Conservation (phyloP, 2,888 invertebrate species). For the Stegana nigrithorax region DNA sequence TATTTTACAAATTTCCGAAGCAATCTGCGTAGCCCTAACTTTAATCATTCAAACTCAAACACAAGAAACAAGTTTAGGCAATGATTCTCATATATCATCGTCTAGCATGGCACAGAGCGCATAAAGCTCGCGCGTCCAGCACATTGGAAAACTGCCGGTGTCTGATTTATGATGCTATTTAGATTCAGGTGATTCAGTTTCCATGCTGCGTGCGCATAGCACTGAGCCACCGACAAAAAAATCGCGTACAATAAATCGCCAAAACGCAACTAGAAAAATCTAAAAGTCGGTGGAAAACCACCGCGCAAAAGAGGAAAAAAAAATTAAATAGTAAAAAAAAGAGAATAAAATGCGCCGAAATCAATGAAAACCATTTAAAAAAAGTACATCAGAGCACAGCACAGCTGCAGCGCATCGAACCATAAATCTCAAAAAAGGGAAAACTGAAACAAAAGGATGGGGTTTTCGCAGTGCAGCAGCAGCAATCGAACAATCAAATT, state of each 20-base stretch:
- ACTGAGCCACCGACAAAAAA: constrained; percentile 7
- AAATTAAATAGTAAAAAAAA: neutral
- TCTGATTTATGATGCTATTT: constrained; percentile 63
- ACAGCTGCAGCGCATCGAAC: constrained; percentile 3
- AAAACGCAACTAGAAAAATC: constrained; percentile 13
- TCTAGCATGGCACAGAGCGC: neutral
- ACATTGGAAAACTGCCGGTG: constrained; percentile 45
- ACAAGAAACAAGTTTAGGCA: neutral
- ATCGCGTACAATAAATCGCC: constrained; percentile 17
- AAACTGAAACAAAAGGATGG: neutral
- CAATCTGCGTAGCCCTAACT: too few relatives aligned
- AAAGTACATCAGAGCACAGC: too few relatives aligned
- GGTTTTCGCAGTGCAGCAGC: too few relatives aligned
- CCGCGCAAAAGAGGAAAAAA: neutral
- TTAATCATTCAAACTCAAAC: neutral
- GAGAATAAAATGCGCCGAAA: constrained; percentile 4
- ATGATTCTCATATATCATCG: constrained; percentile 13
- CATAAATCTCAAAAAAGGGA: neutral
- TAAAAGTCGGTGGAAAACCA: too few relatives aligned
- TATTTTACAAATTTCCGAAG: too few relatives aligned
- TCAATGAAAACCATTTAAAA: too few relatives aligned
- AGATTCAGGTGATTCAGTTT: constrained; percentile 61
- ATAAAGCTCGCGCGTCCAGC: too few relatives aligned
- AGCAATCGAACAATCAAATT: constrained; percentile 12
- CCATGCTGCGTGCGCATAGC: constrained; percentile 46